Evolutionary conservation across 1,140 invertebrate species (phyloP), one percentile per base, ranked within the genome.

Genomic region (Trichomalopsis sarcophagae): DNA sequence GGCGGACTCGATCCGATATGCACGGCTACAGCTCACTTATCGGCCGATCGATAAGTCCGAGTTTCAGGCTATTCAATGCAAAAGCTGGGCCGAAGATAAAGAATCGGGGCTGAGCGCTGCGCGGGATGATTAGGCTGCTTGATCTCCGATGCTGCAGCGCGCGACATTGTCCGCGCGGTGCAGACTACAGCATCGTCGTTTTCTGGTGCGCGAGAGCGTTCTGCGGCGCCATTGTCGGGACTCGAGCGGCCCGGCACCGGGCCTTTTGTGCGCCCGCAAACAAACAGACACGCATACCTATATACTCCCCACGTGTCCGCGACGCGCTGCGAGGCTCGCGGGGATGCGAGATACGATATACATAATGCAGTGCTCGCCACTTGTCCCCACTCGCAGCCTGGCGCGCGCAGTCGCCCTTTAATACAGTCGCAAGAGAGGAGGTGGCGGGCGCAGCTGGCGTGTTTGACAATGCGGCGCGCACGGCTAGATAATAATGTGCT

Each of bases 391-490:
- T 47, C 66, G 3, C 1, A 10, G 2, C 27, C 27, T 27, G 27
- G 27, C 27, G 27, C 27, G 27, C 27, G 27, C 2, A 27, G 27
- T 27, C 27, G 27, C 0, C 17, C 79, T 23, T 50, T 69, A 69
- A 75, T 75, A 75, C 44, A 75, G 33, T 75, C 21, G 40, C 1
- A 6, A 11, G 21, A 21, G 68, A 47, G 40, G 71, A 33, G 30
- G 74, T 14, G 71, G 4, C 30, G 84, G 76, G 84, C 21, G 87
- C 91, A 92, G 91, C 91, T 92, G 90, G 89, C 89, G 88, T 6
- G 55, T 90, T 92, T 91, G 89, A 92, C 91, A 92, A 92, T 92
- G 17, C 2, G 21, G 89, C 89, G 86, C 86, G 87, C 89, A 87
- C 75, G 85, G 88, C 91, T 91, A 81, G 55, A 89, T 92, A 93